Evolutionary conservation across 2,888 invertebrate genomes (phyloP).

Genomic region (Coronaproctus castanopsis): DNA sequence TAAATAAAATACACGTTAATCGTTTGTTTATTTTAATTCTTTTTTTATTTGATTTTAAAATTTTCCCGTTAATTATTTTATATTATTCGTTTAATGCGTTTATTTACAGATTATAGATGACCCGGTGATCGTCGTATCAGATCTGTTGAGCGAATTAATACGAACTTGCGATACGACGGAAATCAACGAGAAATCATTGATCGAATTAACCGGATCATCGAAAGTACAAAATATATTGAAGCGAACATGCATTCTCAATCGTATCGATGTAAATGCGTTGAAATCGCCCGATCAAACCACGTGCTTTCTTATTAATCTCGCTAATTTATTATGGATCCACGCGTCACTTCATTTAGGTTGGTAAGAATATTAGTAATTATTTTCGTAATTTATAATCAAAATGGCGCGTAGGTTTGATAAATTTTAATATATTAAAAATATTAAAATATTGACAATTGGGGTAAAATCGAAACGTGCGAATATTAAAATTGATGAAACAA

Average conservation of each 20-base stretch:
- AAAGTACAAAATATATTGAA: background rate
- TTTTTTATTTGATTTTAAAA: too few species aligned
- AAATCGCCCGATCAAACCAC: background rate
- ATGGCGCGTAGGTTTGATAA: too few species aligned
- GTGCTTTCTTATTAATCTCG: conserved; percentile 23
- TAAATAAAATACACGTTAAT: too few species aligned
- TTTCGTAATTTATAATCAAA: too few species aligned
- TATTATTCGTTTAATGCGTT: too few species aligned
- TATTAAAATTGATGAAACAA: too few species aligned
- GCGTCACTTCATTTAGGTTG: conserved; percentile 21
- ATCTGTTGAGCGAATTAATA: background rate
- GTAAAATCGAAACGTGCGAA: too few species aligned
- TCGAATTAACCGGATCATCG: background rate
- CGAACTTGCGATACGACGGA: background rate
- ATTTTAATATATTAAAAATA: too few species aligned
- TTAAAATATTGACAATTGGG: too few species aligned
- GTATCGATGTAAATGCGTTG: background rate
- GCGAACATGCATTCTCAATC: background rate
- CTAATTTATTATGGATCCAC: conserved; percentile 27
- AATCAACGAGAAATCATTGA: background rate
- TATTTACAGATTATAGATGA: background rate
- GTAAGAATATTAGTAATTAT: too few species aligned
- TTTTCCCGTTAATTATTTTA: too few species aligned
- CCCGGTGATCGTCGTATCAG: background rate
- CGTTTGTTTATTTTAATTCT: too few species aligned